Percentiles rank a stretch among this genome's conserved stretches.
These are phyloP conservation scores for Hippocampus abdominalis DNA, from an alignment of 2,113 vertebrate species.

Conservation along the genomic window DNA sequence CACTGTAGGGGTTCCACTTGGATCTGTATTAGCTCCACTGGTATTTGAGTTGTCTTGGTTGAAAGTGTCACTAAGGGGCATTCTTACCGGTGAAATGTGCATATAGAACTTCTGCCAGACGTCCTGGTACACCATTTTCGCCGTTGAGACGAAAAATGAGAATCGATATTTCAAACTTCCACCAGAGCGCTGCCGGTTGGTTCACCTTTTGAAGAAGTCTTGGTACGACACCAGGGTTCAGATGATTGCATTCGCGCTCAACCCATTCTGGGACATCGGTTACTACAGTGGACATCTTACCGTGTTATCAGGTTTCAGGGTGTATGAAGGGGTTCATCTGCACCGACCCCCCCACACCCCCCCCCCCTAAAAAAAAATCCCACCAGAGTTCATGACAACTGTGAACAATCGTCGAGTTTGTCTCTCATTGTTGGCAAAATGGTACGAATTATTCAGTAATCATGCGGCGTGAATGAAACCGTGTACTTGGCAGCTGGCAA, in stretches of 20 bases:
- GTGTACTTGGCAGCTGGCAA: constrained; percentile 25
- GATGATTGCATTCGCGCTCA: neutral
- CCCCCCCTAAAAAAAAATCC: neutral
- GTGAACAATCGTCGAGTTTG: neutral
- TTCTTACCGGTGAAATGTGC: too few relatives aligned
- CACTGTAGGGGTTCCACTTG: too few relatives aligned
- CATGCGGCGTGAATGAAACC: neutral
- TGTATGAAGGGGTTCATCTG: too few relatives aligned
- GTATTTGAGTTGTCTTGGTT: neutral
- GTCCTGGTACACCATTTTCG: too few relatives aligned
- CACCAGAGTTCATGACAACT: neutral
- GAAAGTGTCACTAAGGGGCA: neutral
- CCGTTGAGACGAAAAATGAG: too few relatives aligned
- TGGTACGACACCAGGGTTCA: neutral
- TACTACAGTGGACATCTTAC: too few relatives aligned
- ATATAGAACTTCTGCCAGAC: too few relatives aligned
- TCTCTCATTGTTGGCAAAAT: neutral
- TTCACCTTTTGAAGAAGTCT: neutral
- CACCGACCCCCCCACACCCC: too few relatives aligned
- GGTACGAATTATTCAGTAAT: constrained; percentile 11
- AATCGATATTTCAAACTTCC: too few relatives aligned
- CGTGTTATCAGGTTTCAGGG: too few relatives aligned
- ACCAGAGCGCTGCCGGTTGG: neutral
- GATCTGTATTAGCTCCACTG: neutral
- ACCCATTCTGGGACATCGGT: too few relatives aligned